Evolutionary conservation across 1,140 invertebrate genomes (phyloP), one percentile per base, ranked within the genome.

Genomic region (Euwallacea similis): DNA sequence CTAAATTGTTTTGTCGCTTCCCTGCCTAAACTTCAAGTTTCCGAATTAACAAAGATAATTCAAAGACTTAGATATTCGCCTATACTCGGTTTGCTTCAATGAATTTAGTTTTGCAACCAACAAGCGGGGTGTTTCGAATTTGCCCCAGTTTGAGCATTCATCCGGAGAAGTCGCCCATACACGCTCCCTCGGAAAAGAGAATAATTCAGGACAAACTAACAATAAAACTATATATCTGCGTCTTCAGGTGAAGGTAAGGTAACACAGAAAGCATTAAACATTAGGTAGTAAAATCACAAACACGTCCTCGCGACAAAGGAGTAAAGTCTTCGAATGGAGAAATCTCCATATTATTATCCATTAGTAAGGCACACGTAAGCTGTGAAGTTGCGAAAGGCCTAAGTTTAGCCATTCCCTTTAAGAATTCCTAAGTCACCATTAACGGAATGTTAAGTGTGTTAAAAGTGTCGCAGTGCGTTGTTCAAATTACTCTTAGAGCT

Each of bases 31-130:
- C 70, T 69, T 68, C 63, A 69, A 74, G 71, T 71, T 74, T 74
- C 56, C 64, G 59, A 72, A 74, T 74, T 74, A 74, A 72, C 73
- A 68, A 68, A 74, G 68, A 74, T 74, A 74, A 74, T 74, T 66
- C 69, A 74, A 58, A 63, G 68, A 70, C 68, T 70, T 58, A 53
- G 66, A 62, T 69, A 61, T 69, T 62, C 59, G 58, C 44, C 42
- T 54, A 69, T 68, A 68, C 43, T 54, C 16, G 16, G 43, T 47
- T 59, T 59, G 66, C 66, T 60, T 68, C 66, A 62, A 69, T 62
- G 50, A 69, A 69, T 69, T 50, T 47, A 60, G 42, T 58, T 67
- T 59, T 21, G 42, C 13, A 59, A 21, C 43, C 42, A 50, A 33
- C 21, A 33, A 33, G 21, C 21, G 21, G 21, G 21, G 21, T 33